Evolutionary conservation across 2,888 invertebrate genomes (phyloP).

Genomic region (Zygaena filipendulae): DNA sequence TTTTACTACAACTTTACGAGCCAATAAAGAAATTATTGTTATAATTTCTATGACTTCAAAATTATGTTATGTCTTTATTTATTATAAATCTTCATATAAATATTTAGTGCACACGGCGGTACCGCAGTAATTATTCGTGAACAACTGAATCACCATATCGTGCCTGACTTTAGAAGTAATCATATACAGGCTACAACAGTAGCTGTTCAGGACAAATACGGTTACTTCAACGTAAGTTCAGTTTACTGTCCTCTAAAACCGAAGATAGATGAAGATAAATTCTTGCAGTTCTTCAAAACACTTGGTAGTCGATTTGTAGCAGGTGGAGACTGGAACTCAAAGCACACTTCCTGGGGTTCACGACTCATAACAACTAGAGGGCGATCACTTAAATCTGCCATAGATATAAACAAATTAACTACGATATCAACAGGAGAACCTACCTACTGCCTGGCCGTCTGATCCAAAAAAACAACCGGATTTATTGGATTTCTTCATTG

Average conservation of each 20-base stretch:
- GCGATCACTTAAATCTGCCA: slow-evolving; percentile 6
- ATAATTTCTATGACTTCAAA: too few relatives aligned
- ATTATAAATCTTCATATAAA: too few relatives aligned
- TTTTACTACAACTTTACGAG: too few relatives aligned
- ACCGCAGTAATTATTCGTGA: slow-evolving; percentile 10
- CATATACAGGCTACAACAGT: slow-evolving; percentile 15
- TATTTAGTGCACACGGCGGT: slow-evolving; percentile 14
- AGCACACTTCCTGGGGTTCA: too few relatives aligned
- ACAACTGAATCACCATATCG: slow-evolving; percentile 10
- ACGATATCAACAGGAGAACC: slow-evolving; percentile 3
- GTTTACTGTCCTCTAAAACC: slow-evolving; percentile 18
- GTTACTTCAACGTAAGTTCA: slow-evolving; percentile 8
- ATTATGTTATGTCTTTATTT: too few relatives aligned
- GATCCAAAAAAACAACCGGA: too few relatives aligned
- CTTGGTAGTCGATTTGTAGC: too few relatives aligned
- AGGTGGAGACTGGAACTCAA: too few relatives aligned
- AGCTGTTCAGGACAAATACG: slow-evolving; percentile 5
- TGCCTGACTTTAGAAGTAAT: slow-evolving; percentile 3
- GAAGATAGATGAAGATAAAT: slow-evolving; percentile 6
- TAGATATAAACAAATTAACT: background rate
- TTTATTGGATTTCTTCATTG: too few relatives aligned
- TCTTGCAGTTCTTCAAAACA: slow-evolving; percentile 4
- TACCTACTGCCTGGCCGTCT: too few relatives aligned
- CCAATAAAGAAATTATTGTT: slow-evolving; percentile 14
- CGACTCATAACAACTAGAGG: too few relatives aligned